Percentiles rank a stretch among this genome's conserved stretches.
phyloP scores from a whole-genome alignment of 2,113 vertebrate genomes.

The Anas platyrhynchos region DNA sequence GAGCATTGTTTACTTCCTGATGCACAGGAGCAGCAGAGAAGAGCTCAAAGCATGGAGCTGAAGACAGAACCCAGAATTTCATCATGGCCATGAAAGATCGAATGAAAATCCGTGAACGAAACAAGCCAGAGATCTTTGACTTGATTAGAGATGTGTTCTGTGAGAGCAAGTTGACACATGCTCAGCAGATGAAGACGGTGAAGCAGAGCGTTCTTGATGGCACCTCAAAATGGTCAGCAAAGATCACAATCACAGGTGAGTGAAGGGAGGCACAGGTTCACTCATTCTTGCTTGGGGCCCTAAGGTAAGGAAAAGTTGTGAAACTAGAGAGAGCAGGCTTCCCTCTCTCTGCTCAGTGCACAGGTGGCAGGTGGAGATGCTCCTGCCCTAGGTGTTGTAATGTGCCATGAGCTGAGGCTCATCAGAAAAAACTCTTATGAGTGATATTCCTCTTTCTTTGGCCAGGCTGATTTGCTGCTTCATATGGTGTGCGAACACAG shows the following conservation, averaged over 20 bases:
- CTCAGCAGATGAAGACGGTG: constrained; percentile 97
- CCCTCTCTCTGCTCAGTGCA: not conserved
- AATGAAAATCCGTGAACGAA: constrained; percentile 98
- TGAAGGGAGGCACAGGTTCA: not conserved
- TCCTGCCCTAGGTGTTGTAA: not conserved
- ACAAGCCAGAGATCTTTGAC: constrained; percentile 98
- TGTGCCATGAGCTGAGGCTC: not conserved
- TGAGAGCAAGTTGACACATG: constrained; percentile 87
- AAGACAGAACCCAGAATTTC: constrained; percentile 97
- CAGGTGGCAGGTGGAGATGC: not conserved
- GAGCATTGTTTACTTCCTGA: not conserved
- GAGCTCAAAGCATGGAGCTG: constrained; percentile 95
- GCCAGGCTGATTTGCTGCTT: not conserved
- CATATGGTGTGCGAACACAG: rapidly evolving
- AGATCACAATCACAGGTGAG: constrained; percentile 97
- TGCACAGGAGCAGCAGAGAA: constrained; percentile 94
- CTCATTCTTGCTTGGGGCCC: not conserved
- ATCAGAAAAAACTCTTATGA: not conserved
- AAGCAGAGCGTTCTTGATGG: constrained; percentile 98
- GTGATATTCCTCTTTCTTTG: not conserved
- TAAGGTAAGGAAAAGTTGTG: not conserved
- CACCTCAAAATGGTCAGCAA: constrained; percentile 98
- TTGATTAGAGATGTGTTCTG: constrained; percentile 93
- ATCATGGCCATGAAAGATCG: constrained; percentile 99
- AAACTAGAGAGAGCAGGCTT: not conserved